phyloP scores from a whole-genome alignment of 92 coral and sea anemone species.

The Phenganax subtilis region DNA sequence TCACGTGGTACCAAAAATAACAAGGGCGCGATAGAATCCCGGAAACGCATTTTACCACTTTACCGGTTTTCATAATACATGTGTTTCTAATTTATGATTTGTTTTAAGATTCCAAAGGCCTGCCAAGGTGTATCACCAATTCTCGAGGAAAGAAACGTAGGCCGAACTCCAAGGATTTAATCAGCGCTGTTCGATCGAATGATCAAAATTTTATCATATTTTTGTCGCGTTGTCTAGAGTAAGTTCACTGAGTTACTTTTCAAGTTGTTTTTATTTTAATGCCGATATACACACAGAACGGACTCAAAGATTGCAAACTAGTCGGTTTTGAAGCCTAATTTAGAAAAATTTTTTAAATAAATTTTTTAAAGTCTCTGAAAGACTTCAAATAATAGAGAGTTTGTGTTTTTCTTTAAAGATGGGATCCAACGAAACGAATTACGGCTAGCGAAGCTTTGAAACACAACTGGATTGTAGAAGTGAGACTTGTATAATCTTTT shows the following conservation, averaged over 20 bases:
- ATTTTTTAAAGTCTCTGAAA: neutral
- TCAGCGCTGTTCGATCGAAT: conserved; percentile 66
- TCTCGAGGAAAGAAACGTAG: conserved; percentile 93
- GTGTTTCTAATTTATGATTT: too few species aligned
- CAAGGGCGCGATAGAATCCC: too few species aligned
- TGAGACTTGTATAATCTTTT: conserved; percentile 8
- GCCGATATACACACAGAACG: conserved; percentile 2
- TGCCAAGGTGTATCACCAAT: conserved; percentile 89
- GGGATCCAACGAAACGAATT: conserved; percentile 83
- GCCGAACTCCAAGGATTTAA: conserved; percentile 76
- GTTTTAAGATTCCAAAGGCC: conserved; percentile 81
- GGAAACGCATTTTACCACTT: too few species aligned
- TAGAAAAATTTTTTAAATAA: neutral
- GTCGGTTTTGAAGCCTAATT: neutral
- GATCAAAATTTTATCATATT: conserved; percentile 80
- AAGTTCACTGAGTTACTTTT: conserved; percentile 37
- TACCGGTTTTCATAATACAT: too few species aligned
- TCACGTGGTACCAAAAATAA: too few species aligned
- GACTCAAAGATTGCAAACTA: too few species aligned
- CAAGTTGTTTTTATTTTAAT: neutral
- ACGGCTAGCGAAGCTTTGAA: conserved; percentile 92
- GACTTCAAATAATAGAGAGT: neutral
- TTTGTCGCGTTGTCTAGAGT: conserved; percentile 79
- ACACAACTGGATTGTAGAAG: conserved; percentile 90
- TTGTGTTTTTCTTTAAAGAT: conserved; percentile 45